A percentile compares a stretch with the other conserved stretches of the same genome.
Conservation (phyloP, 2,113 vertebrate genomes). For the Pluvialis apricaria region DNA sequence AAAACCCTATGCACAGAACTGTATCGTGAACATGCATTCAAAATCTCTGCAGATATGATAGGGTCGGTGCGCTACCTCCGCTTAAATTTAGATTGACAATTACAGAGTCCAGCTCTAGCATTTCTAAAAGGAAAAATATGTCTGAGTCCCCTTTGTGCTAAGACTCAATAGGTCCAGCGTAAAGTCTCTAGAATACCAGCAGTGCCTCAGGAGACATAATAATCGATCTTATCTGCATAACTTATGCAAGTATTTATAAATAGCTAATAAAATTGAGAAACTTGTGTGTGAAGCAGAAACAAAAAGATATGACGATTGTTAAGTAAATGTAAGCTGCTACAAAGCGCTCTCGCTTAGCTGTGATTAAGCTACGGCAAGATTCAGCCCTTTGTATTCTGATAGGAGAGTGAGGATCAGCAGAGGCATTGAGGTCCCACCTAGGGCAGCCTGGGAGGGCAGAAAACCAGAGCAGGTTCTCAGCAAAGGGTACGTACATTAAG, state of each 20-base stretch:
- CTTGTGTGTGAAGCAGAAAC: background rate
- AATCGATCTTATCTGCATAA: background rate
- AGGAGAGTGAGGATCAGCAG: accelerated
- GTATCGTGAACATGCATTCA: background rate
- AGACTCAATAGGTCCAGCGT: background rate
- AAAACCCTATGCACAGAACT: background rate
- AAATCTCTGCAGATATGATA: background rate
- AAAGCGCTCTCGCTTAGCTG: background rate
- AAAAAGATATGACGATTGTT: background rate
- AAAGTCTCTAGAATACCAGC: background rate
- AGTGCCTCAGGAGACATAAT: background rate
- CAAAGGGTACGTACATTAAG: accelerated
- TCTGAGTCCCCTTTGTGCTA: background rate
- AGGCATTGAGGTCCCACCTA: background rate
- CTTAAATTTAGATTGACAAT: background rate
- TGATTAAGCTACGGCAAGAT: background rate
- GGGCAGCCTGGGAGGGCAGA: background rate
- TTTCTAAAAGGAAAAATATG: background rate
- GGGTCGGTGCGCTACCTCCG: background rate
- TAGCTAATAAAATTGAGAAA: background rate
- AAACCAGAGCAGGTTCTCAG: accelerated
- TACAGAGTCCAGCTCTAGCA: background rate
- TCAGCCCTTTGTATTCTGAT: background rate
- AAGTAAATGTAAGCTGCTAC: background rate
- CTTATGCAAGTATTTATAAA: background rate